phyloP scores from a whole-genome alignment of 2,797 vertebrate genomes.

The Coreius guichenoti region DNA sequence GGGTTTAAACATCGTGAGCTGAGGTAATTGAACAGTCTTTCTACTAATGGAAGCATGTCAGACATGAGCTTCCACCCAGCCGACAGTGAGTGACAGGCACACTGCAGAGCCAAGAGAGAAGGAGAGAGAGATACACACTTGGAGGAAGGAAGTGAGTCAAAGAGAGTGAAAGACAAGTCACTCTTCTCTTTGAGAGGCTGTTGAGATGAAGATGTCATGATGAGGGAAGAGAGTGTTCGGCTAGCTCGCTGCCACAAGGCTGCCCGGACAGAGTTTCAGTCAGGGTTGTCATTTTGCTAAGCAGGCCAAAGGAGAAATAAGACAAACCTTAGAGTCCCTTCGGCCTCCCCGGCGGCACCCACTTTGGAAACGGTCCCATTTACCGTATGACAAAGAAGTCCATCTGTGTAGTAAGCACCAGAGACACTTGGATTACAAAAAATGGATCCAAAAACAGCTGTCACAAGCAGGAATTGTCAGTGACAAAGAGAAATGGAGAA shows the following conservation, averaged over 20 bases:
- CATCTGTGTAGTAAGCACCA: constrained; percentile 23
- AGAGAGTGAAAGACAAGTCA: constrained; percentile 46
- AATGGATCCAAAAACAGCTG: constrained; percentile 10
- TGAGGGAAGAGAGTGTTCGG: constrained; percentile 45
- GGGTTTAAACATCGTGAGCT: constrained; percentile 83
- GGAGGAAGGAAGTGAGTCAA: constrained; percentile 40
- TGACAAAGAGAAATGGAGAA: constrained; percentile 27
- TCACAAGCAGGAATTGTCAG: background rate
- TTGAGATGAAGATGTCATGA: constrained; percentile 58
- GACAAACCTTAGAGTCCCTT: constrained; percentile 21
- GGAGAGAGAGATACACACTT: constrained; percentile 25
- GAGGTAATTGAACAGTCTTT: constrained; percentile 84
- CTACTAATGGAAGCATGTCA: constrained; percentile 83
- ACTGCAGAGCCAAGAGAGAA: constrained; percentile 39
- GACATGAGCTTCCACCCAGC: constrained; percentile 78
- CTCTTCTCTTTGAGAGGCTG: constrained; percentile 45
- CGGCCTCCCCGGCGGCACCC: constrained; percentile 34
- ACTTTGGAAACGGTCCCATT: background rate
- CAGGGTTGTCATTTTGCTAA: constrained; percentile 44
- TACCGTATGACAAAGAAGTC: constrained; percentile 21
- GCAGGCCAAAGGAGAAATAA: constrained; percentile 30
- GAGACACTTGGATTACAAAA: constrained; percentile 30
- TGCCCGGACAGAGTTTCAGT: constrained; percentile 32
- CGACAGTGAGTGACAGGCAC: constrained; percentile 62
- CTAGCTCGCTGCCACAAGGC: constrained; percentile 37